Conservation (phyloP, 2,113 vertebrate species). For the Amphiprion ocellaris region DNA sequence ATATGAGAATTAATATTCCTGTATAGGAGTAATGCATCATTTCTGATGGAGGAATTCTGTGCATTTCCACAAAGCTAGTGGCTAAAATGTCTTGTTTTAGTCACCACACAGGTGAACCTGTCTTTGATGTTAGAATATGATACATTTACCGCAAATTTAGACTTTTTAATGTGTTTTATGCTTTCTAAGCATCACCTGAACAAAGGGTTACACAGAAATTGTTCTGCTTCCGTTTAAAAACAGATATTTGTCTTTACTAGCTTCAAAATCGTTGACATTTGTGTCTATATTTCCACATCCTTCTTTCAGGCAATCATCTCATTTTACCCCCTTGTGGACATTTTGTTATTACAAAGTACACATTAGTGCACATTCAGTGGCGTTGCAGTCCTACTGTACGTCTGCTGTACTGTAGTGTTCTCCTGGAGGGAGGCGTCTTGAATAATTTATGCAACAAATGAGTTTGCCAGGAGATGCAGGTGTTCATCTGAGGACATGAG, state of each 20-base stretch:
- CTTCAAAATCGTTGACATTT: neutral
- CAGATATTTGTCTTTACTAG: neutral
- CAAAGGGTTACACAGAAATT: neutral
- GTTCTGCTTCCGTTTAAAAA: neutral
- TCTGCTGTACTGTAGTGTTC: constrained; percentile 34
- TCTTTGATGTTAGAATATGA: neutral
- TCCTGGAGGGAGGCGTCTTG: constrained; percentile 51
- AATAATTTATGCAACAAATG: constrained; percentile 81
- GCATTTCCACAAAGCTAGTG: neutral
- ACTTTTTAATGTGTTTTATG: neutral
- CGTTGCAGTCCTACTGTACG: constrained; percentile 24
- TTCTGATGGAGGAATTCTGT: neutral
- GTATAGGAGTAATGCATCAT: neutral
- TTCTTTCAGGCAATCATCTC: neutral
- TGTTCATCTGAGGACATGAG: constrained; percentile 58
- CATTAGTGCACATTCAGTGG: neutral
- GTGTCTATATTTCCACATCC: neutral
- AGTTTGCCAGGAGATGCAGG: constrained; percentile 72
- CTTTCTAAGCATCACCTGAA: neutral
- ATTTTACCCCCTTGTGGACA: neutral
- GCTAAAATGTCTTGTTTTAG: too few relatives aligned
- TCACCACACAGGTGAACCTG: too few relatives aligned
- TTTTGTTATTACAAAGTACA: neutral
- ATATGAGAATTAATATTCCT: neutral
- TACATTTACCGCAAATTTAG: neutral